Conservation (phyloP, 1,140 invertebrate species). For the Megathymus violae region DNA sequence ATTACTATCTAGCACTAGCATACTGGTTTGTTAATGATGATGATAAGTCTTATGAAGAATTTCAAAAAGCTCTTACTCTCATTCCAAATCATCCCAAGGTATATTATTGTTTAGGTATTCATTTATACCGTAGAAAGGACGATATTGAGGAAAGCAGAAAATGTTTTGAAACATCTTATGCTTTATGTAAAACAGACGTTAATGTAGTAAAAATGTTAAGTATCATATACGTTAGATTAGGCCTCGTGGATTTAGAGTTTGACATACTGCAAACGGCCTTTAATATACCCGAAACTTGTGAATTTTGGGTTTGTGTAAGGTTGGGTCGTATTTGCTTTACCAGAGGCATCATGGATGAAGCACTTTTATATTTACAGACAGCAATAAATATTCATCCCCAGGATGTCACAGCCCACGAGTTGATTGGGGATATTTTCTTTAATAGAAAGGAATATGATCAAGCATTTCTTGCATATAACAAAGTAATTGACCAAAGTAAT, state of each 20-base stretch:
- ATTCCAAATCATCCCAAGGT: slow-evolving; percentile 89
- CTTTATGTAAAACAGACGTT: slow-evolving; percentile 87
- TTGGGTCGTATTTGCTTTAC: slow-evolving; percentile 90
- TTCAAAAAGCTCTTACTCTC: slow-evolving; percentile 89
- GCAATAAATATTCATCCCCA: slow-evolving; percentile 89
- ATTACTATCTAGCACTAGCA: slow-evolving; percentile 86
- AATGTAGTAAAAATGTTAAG: slow-evolving; percentile 89
- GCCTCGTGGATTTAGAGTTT: slow-evolving; percentile 88
- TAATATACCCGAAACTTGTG: slow-evolving; percentile 76
- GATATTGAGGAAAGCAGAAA: slow-evolving; percentile 88
- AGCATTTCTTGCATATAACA: slow-evolving; percentile 92
- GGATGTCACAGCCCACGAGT: slow-evolving; percentile 92
- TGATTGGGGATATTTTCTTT: slow-evolving; percentile 94
- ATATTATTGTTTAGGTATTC: slow-evolving; percentile 90
- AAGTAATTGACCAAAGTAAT: slow-evolving; percentile 87
- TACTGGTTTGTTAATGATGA: slow-evolving; percentile 86
- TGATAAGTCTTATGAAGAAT: slow-evolving; percentile 85
- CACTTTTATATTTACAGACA: slow-evolving; percentile 89
- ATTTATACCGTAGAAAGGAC: slow-evolving; percentile 85
- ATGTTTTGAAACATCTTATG: slow-evolving; percentile 93
- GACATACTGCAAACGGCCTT: slow-evolving; percentile 86
- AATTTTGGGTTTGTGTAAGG: slow-evolving; percentile 92
- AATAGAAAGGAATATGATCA: slow-evolving; percentile 92
- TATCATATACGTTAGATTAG: slow-evolving; percentile 88
- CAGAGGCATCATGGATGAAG: slow-evolving; percentile 87